Base-by-base conservation (phyloP, 2,888 invertebrate genomes). In the Trissolcus brochymenae region DNA sequence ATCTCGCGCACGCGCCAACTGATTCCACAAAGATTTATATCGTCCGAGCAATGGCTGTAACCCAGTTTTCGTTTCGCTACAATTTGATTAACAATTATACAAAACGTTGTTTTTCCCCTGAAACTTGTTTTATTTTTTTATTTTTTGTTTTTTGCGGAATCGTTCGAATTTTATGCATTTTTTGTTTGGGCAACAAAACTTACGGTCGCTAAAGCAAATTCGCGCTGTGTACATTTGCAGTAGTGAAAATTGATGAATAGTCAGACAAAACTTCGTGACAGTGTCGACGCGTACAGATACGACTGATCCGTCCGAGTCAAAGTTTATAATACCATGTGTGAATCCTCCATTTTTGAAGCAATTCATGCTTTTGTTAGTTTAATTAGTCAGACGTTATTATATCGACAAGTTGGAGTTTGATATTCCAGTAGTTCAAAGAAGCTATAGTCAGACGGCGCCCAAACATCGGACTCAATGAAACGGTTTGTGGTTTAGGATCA, bases 21-120 rank as follows among this genome's bases (percentile, higher is more conserved):
- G 67, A 7, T 41, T 13, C 43, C 56, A 43, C n/a, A n/a, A n/a
- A 71, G 70, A 71, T 71, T 71, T 71, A 71, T 62, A 57, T 56
- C 21, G 35, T 55, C 19, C 35, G 46, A 13, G 17, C 51, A 49
- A 55, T 68, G 55, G 57, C 41, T 71, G 49, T 71, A 71, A 71
- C 70, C 70, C 19, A 71, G 56, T 57, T 71, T 62, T 50, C 35
- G 35, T 25, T 59, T 16, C n/a, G 59, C 21, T 29, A 53, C 54
- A 16, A 57, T 71, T 71, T 71, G 70, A 62, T 71, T 71, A 71
- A 68, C 60, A 68, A 68, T 68, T 60, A 61, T 35, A 43, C 60
- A 50, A 53, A 55, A 54, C 51, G 55, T 55, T 35, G 50, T 43
- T n/a, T n/a, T n/a, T n/a, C n/a, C n/a, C n/a, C n/a, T n/a, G n/a